phyloP scores from a whole-genome alignment of 2,113 vertebrate species.

The Microcebus lehilahytsara region DNA sequence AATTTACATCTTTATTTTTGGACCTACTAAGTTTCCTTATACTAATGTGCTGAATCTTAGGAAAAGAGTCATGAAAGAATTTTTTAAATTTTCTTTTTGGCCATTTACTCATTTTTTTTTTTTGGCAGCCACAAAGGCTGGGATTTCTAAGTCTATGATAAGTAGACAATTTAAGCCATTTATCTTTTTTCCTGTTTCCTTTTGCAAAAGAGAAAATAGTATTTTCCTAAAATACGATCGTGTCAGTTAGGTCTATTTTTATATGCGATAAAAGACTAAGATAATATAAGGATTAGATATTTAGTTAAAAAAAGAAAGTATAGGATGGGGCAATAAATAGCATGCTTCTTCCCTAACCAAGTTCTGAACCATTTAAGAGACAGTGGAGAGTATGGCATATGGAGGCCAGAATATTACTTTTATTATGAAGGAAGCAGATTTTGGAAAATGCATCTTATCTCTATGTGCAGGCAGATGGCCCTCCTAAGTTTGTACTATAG shows the following conservation, averaged over 20 bases:
- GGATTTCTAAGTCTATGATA: neutral
- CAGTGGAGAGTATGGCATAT: neutral
- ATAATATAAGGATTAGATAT: neutral
- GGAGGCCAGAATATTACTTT: neutral
- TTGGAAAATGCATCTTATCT: neutral
- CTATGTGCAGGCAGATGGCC: neutral
- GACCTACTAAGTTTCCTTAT: neutral
- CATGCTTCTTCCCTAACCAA: neutral
- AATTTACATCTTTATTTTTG: neutral
- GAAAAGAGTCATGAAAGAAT: neutral
- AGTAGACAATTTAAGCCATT: neutral
- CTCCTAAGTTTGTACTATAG: neutral
- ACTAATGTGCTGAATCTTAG: neutral
- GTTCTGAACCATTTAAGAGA: neutral
- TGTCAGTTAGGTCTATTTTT: neutral
- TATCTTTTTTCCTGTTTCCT: neutral
- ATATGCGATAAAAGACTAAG: neutral
- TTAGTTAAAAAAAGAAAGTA: neutral
- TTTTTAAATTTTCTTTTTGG: neutral
- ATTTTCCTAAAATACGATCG: neutral
- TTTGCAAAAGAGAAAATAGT: neutral
- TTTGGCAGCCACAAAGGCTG: neutral
- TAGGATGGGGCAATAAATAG: neutral
- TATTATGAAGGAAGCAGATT: neutral
- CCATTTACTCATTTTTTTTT: neutral